Conservation (phyloP, 2,113 vertebrate species). For the Uropsilus gracilis region DNA sequence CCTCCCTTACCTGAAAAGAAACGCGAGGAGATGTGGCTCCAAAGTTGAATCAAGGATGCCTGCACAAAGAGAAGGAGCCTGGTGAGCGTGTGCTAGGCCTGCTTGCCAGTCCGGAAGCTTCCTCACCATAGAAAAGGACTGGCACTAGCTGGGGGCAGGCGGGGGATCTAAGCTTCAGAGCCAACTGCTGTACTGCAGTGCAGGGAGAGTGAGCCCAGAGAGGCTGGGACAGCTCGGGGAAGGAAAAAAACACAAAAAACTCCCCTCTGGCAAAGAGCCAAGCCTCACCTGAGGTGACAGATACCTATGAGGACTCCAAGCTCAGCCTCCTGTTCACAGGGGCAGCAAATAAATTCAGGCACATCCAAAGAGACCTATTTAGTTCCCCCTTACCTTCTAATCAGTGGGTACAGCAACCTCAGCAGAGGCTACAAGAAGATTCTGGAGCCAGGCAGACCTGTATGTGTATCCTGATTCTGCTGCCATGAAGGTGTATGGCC, state of each 20-base stretch:
- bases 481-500: neutral
- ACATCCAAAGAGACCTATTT: neutral
- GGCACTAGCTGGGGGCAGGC: slow-evolving; percentile 27
- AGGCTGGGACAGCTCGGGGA: neutral
- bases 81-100: neutral
- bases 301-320: neutral
- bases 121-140: neutral
- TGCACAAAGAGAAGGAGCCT: neutral
- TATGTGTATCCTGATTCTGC: neutral
- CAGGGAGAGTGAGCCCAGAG: neutral
- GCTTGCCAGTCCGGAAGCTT: slow-evolving; percentile 22
- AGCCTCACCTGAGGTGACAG: neutral
- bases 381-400: neutral
- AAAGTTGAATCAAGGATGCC: neutral
- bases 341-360: neutral
- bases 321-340: neutral
- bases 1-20: slow-evolving; percentile 5
- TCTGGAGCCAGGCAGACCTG: neutral
- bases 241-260: too few relatives aligned
- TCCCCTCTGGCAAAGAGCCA: neutral
- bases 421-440: neutral
- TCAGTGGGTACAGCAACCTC: neutral
- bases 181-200: slow-evolving; percentile 57
- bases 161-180: slow-evolving; percentile 30
- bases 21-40: neutral